A percentile compares a stretch with the other conserved stretches of the same genome.
These are phyloP conservation scores for Suillia variegata DNA, from an alignment of 2,888 invertebrate species.

Conservation along the genomic window DNA sequence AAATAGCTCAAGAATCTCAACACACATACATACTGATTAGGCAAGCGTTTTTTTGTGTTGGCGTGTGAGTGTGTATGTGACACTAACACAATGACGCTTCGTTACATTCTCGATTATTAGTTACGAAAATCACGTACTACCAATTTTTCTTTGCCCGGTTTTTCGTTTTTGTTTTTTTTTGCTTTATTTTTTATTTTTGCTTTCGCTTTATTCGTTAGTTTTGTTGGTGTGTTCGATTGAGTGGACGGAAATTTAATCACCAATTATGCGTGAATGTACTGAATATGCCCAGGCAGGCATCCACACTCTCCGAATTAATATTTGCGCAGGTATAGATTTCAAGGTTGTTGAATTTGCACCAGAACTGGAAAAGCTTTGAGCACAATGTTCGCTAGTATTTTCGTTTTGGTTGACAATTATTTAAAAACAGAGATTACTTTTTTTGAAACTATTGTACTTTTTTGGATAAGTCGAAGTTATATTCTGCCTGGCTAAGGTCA, in stretches of 20 bases:
- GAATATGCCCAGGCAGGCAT: background rate
- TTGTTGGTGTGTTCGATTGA: background rate
- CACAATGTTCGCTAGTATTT: too few relatives aligned
- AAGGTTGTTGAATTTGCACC: too few relatives aligned
- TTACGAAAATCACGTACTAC: constrained; percentile 11
- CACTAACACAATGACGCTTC: constrained; percentile 6
- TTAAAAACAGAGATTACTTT: too few relatives aligned
- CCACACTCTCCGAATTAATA: background rate
- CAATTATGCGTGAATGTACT: background rate
- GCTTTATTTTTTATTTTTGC: background rate
- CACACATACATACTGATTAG: too few relatives aligned
- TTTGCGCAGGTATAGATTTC: too few relatives aligned
- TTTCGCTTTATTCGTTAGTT: background rate
- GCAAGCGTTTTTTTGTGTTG: background rate
- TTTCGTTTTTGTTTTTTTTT: background rate
- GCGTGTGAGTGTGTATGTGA: background rate
- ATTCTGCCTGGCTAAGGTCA: too few relatives aligned
- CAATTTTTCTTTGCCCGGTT: background rate
- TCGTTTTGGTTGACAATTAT: too few relatives aligned
- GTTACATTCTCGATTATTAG: constrained; percentile 11
- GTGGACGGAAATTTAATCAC: constrained; percentile 9
- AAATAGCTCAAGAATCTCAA: too few relatives aligned
- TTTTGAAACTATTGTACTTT: too few relatives aligned
- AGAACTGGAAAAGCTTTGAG: too few relatives aligned
- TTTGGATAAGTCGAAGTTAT: too few relatives aligned